Percentiles rank a stretch among this genome's conserved stretches.
These are phyloP conservation scores for Malurus melanocephalus DNA, from an alignment of 2,113 vertebrate species.

Conservation along the genomic window DNA sequence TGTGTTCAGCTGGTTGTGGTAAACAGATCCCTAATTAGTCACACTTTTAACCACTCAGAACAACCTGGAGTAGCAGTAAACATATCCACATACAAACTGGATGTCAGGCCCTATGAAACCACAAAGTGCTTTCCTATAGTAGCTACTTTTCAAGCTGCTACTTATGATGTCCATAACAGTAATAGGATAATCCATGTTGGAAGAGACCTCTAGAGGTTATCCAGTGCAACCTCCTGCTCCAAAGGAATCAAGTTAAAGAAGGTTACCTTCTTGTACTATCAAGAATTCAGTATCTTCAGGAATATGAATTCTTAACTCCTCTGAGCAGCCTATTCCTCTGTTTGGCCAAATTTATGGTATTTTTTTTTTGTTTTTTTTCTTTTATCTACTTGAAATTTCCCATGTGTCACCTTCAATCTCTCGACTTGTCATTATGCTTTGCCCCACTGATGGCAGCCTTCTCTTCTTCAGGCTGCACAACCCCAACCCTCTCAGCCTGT, in stretches of 20 bases:
- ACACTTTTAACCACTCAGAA: not conserved
- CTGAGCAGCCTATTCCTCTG: not conserved
- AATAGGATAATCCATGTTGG: not conserved
- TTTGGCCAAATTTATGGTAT: not conserved
- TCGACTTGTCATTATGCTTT: not conserved
- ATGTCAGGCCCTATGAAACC: not conserved
- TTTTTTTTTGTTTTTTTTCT: not conserved
- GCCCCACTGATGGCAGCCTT: not conserved
- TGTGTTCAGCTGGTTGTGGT: not conserved
- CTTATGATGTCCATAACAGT: not conserved
- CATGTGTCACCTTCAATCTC: not conserved
- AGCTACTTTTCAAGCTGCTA: not conserved
- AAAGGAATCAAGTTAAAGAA: not conserved
- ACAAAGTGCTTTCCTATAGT: not conserved
- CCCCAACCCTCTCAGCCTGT: not conserved
- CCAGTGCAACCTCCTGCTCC: not conserved
- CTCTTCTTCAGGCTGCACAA: not conserved
- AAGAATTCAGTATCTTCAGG: not conserved
- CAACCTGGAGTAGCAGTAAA: not conserved
- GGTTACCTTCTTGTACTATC: not conserved
- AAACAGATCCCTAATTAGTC: not conserved
- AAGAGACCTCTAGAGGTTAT: not conserved
- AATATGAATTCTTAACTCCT: not conserved
- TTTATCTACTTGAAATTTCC: not conserved
- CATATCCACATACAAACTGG: not conserved